Conservation (phyloP, 2,888 invertebrate species). For the Eretmocerus hayati region DNA sequence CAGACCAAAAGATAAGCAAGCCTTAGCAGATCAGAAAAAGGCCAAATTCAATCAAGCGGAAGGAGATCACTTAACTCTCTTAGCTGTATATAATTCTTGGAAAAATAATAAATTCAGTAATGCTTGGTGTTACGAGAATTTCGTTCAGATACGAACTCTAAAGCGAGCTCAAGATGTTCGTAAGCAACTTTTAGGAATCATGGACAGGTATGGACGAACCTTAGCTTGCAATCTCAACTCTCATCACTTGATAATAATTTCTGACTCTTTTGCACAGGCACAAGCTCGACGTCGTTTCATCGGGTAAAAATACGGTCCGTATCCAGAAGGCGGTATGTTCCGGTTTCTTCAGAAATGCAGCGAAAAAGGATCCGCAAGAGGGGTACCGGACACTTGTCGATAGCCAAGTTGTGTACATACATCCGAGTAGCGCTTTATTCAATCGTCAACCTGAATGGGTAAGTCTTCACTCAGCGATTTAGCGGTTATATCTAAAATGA, state of each 20-base stretch:
- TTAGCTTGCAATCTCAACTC: neutral
- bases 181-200: conserved; percentile 93
- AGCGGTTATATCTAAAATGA: too few species aligned
- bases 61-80: conserved; percentile 92
- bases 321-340: conserved; percentile 98
- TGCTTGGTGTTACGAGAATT: conserved; percentile 99
- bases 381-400: conserved; percentile 95
- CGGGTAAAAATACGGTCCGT: conserved; percentile 89
- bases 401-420: conserved; percentile 97
- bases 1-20: conserved; percentile 90
- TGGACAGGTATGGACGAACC: conserved; percentile 67
- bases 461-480: too few species aligned
- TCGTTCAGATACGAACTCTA: conserved; percentile 92
- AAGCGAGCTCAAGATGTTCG: conserved; percentile 97
- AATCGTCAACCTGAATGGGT: conserved; percentile 97
- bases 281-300: conserved; percentile 92
- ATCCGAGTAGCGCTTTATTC: conserved; percentile 95
- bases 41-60: conserved; percentile 99
- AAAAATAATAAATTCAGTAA: conserved; percentile 98
- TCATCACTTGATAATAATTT: conserved; percentile 1
- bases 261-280: conserved; percentile 53
- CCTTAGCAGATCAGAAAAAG: conserved; percentile 96
- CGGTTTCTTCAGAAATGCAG: conserved; percentile 97
- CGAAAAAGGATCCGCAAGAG: conserved; percentile 98
- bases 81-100: conserved; percentile 99